Percentiles rank a stretch among this genome's conserved stretches.
These are phyloP conservation scores for Ectemnius lituratus DNA, from an alignment of 2,888 invertebrate genomes.

Conservation along the genomic window DNA sequence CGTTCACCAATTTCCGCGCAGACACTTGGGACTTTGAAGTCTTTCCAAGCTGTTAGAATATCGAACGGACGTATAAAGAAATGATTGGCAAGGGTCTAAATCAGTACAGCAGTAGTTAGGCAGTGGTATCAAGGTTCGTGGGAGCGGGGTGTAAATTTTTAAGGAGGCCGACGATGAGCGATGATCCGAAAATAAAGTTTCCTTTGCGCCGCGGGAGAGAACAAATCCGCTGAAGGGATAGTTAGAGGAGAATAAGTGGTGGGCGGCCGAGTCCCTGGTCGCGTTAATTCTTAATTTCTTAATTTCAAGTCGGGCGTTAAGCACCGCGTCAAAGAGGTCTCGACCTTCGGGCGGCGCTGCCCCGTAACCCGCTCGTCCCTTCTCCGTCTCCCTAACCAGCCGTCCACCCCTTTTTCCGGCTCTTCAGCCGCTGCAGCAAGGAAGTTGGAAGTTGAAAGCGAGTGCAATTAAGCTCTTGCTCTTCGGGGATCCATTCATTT, in stretches of 20 bases:
- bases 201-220: conserved; percentile 50
- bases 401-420: conserved; percentile 34
- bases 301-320: conserved; percentile 70
- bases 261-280: conserved; percentile 57
- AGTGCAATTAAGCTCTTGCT: conserved; percentile 72
- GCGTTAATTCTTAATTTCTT: conserved; percentile 74
- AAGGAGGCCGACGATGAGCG: conserved; percentile 44
- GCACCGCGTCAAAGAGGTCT: conserved; percentile 63
- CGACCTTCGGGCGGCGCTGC: conserved; percentile 33
- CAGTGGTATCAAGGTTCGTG: too few species aligned
- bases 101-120: too few species aligned
- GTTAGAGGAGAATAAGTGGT: conserved; percentile 22
- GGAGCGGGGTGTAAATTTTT: too few species aligned
- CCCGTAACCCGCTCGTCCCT: conserved; percentile 27
- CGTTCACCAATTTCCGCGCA: too few species aligned
- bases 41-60: too few species aligned
- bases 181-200: conserved; percentile 43
- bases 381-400: conserved; percentile 14
- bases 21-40: too few species aligned
- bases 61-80: too few species aligned
- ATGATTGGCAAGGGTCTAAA: too few species aligned
- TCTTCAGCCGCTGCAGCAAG: conserved; percentile 56
- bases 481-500: conserved; percentile 70
- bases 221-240: conserved; percentile 42
- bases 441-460: conserved; percentile 70